These are phyloP conservation scores for Diarsia mendica DNA, from an alignment of 2,888 invertebrate species.

Conservation along the genomic window DNA sequence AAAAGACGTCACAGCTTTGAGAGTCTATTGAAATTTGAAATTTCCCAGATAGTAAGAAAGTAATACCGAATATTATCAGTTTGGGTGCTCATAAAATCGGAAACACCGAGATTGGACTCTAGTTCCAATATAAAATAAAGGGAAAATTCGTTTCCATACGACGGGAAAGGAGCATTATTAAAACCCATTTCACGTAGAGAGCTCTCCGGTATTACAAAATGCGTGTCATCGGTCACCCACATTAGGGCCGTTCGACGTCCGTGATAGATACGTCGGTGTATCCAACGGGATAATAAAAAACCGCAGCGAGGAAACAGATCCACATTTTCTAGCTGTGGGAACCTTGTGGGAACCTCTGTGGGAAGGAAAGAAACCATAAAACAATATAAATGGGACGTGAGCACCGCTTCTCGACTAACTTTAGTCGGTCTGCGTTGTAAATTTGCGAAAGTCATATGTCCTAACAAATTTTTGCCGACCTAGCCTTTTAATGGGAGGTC, in stretches of 20 bases:
- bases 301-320: conserved; percentile 76
- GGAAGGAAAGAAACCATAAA: conserved; percentile 85
- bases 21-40: conserved; percentile 1
- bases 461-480: conserved; percentile 69
- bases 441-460: conserved; percentile 74
- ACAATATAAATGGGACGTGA: conserved; percentile 87
- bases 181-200: conserved; percentile 66
- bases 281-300: conserved; percentile 76
- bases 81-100: conserved; percentile 49
- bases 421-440: conserved; percentile 72
- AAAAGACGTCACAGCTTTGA: not conserved
- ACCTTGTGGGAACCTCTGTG: conserved; percentile 77
- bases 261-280: conserved; percentile 67
- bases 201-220: conserved; percentile 63
- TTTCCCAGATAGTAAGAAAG: conserved; percentile 15
- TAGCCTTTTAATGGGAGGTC: conserved; percentile 59
- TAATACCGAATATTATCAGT: conserved; percentile 23
- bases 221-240: conserved; percentile 70
- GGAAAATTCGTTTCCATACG: conserved; percentile 49
- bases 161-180: conserved; percentile 55
- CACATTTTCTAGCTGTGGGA: conserved; percentile 78
- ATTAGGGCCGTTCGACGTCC: conserved; percentile 61
- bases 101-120: conserved; percentile 38
- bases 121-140: conserved; percentile 59
- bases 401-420: conserved; percentile 76